Conservation (phyloP, 2,888 invertebrate genomes). For the Anorthoa munda region DNA sequence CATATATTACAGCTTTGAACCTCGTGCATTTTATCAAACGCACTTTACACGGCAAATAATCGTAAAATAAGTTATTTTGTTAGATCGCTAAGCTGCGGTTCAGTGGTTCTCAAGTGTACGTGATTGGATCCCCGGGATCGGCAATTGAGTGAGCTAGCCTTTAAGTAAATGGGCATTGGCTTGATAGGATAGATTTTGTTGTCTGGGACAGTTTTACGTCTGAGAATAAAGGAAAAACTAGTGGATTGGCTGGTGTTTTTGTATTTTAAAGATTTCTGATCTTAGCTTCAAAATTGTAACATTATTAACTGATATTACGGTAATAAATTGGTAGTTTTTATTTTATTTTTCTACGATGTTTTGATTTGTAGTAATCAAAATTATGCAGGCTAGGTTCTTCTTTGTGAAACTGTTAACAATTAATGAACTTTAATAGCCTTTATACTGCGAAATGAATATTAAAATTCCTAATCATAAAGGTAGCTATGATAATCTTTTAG, state of each 20-base stretch:
- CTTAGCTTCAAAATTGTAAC: neutral
- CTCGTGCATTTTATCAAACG: constrained; percentile 35
- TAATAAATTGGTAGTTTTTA: too few species aligned
- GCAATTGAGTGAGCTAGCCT: constrained; percentile 32
- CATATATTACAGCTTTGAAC: constrained; percentile 27
- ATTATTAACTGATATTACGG: too few species aligned
- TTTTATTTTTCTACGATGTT: neutral
- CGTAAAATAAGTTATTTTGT: constrained; percentile 55
- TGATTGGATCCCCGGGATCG: constrained; percentile 28
- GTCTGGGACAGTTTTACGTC: constrained; percentile 1
- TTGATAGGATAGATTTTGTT: constrained; percentile 28
- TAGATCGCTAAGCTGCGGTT: constrained; percentile 32
- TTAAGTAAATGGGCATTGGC: constrained; percentile 36
- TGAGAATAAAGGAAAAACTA: neutral
- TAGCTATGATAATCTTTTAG: constrained; percentile 16
- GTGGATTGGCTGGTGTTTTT: neutral
- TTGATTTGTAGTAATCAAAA: neutral
- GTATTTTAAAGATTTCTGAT: neutral
- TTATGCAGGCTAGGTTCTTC: neutral
- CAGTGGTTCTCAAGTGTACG: constrained; percentile 58
- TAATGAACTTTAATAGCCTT: too few species aligned
- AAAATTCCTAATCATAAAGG: neutral
- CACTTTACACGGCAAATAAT: constrained; percentile 50
- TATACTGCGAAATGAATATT: neutral
- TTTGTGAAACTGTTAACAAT: neutral